Conservation (phyloP, 2,888 invertebrate genomes). For the Hydropsyche betteni region DNA sequence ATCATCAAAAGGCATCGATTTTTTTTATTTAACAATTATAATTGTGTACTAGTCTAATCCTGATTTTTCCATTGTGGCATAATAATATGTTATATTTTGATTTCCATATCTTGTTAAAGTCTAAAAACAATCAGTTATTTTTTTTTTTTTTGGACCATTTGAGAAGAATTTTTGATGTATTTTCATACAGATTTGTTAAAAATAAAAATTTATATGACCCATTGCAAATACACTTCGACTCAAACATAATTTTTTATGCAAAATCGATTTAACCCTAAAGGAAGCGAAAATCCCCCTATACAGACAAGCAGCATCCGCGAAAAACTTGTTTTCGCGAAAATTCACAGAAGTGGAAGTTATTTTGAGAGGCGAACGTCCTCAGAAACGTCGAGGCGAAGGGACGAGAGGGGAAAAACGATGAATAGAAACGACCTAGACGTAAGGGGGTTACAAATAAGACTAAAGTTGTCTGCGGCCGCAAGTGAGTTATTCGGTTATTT, state of each 20-base stretch:
- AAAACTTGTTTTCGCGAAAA: slow-evolving; percentile 39
- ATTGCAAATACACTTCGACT: too few species aligned
- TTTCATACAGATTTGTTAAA: neutral
- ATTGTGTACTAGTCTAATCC: too few species aligned
- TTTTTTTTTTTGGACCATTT: too few species aligned
- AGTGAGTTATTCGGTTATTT: slow-evolving; percentile 52
- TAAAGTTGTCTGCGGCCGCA: slow-evolving; percentile 24
- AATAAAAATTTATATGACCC: neutral
- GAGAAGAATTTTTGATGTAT: too few species aligned
- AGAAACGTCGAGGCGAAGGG: slow-evolving; percentile 35
- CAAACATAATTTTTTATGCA: neutral
- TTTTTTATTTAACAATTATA: too few species aligned
- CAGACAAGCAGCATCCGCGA: slow-evolving; percentile 8
- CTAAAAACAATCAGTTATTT: too few species aligned
- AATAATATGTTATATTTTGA: too few species aligned
- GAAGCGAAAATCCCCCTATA: neutral
- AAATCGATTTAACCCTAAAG: slow-evolving; percentile 9
- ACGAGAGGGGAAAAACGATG: too few species aligned
- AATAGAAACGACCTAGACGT: neutral
- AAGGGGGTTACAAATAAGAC: neutral
- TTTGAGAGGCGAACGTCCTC: slow-evolving; percentile 41
- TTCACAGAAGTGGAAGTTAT: slow-evolving; percentile 51
- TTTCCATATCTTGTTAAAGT: too few species aligned
- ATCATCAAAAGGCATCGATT: too few species aligned
- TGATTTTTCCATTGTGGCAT: too few species aligned